Conservation (phyloP, 2,888 invertebrate species). For the Drosophila recens region DNA sequence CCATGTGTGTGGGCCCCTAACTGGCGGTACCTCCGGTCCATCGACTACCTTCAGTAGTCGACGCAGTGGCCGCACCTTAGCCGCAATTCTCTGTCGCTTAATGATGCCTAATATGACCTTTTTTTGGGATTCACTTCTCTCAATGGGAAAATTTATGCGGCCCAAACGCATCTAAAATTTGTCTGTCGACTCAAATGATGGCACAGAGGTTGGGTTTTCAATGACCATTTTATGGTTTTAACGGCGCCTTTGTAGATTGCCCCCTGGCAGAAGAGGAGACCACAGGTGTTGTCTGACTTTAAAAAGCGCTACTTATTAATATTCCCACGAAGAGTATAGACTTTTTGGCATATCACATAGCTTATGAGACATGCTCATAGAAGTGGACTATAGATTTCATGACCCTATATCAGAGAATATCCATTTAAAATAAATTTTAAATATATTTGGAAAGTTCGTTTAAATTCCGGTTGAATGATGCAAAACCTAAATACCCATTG, state of each 20-base stretch:
- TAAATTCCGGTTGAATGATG: too few species aligned
- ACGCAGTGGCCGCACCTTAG: conserved; percentile 58
- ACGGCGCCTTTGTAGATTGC: conserved; percentile 57
- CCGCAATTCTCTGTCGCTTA: conserved; percentile 60
- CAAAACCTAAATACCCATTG: too few species aligned
- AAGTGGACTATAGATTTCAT: too few species aligned
- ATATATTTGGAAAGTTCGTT: too few species aligned
- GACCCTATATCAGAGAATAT: too few species aligned
- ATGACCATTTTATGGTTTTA: conserved; percentile 55
- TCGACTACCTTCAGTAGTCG: conserved; percentile 13
- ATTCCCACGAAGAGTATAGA: conserved; percentile 9
- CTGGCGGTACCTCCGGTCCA: conserved; percentile 3
- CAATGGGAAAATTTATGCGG: conserved; percentile 72
- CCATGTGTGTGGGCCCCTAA: conserved; percentile 59
- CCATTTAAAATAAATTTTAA: too few species aligned
- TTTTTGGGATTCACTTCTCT: conserved; percentile 38
- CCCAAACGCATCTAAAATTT: conserved; percentile 54
- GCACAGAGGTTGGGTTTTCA: conserved; percentile 31
- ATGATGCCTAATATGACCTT: conserved; percentile 71
- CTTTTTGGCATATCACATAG: not conserved
- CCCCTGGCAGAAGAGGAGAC: conserved; percentile 10
- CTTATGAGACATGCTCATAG: too few species aligned
- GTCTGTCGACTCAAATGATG: conserved; percentile 55
- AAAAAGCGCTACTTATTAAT: conserved; percentile 33
- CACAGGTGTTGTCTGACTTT: conserved; percentile 53